Conservation (phyloP, 1,140 invertebrate genomes). For the Neelides sp. region DNA sequence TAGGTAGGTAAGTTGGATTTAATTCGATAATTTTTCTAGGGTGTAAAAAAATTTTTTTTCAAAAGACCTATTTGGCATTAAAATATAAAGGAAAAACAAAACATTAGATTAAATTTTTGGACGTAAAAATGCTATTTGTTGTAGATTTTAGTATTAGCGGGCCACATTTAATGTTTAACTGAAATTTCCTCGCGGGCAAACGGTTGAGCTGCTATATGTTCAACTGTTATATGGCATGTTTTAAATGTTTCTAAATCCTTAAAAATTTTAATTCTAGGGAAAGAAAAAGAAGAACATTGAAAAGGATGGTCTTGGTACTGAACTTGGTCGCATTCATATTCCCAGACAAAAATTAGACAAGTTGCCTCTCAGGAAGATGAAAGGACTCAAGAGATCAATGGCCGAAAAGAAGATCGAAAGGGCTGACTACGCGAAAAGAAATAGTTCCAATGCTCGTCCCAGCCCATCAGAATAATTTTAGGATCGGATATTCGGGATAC, state of each 20-base stretch:
- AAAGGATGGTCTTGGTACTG: slow-evolving; percentile 72
- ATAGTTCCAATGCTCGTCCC: background rate
- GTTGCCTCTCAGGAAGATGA: slow-evolving; percentile 87
- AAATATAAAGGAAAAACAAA: too few species aligned
- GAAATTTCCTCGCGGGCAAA: background rate
- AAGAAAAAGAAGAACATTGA: slow-evolving; percentile 85
- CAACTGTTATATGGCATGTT: slow-evolving; percentile 8
- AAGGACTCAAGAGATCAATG: slow-evolving; percentile 66
- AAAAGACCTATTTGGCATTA: too few species aligned
- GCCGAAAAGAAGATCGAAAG: slow-evolving; percentile 37
- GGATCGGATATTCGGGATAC: too few species aligned
- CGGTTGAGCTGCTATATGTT: slow-evolving; percentile 3
- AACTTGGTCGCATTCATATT: slow-evolving; percentile 83
- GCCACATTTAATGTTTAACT: background rate
- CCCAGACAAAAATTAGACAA: slow-evolving; percentile 71
- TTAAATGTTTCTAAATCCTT: too few species aligned
- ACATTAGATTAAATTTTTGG: too few species aligned
- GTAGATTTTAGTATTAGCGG: too few species aligned
- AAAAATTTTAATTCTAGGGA: too few species aligned
- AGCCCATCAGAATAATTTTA: too few species aligned
- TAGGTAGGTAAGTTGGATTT: too few species aligned
- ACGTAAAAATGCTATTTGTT: too few species aligned
- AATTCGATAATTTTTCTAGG: too few species aligned
- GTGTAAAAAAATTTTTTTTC: too few species aligned
- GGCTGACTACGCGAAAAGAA: slow-evolving; percentile 42